Evolutionary conservation across 1,140 invertebrate genomes (phyloP).

Genomic region (Hypsibius dujardini): DNA sequence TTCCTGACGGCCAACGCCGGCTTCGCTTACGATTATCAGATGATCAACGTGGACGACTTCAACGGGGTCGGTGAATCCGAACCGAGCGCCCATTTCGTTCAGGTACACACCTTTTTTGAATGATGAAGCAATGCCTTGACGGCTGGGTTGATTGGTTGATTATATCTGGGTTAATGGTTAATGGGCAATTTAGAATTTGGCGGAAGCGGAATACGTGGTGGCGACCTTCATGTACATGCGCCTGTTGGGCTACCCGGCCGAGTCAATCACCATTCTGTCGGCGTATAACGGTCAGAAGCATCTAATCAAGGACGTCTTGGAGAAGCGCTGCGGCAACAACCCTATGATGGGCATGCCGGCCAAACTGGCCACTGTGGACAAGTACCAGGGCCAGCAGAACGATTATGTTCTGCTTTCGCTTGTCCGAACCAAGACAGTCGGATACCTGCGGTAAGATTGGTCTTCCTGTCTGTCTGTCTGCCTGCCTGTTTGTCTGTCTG

Average conservation of each 20-base stretch:
- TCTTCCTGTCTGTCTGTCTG: too few species aligned
- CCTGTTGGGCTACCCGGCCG: conserved; percentile 82
- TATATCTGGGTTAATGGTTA: neutral
- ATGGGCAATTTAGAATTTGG: conserved; percentile 57
- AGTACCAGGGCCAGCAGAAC: conserved; percentile 98
- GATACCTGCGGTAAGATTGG: conserved; percentile 49
- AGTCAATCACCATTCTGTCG: conserved; percentile 95
- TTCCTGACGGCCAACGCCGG: conserved; percentile 70
- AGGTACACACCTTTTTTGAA: conserved; percentile 39
- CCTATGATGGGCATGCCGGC: conserved; percentile 85
- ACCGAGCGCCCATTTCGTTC: conserved; percentile 95
- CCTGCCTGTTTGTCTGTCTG: too few species aligned
- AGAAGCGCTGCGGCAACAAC: conserved; percentile 80
- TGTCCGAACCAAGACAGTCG: conserved; percentile 84
- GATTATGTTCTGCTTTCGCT: conserved; percentile 91
- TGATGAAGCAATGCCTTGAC: neutral
- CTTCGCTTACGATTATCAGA: conserved; percentile 77
- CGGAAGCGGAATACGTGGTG: conserved; percentile 94
- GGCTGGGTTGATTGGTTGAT: neutral
- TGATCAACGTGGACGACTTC: conserved; percentile 90
- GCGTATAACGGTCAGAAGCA: conserved; percentile 99
- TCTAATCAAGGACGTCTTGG: conserved; percentile 83
- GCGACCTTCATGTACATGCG: conserved; percentile 98
- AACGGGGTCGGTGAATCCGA: conserved; percentile 91
- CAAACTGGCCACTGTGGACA: conserved; percentile 91